A percentile compares a stretch with the other conserved stretches of the same genome.
Conservation (phyloP, 1,140 invertebrate genomes). For the Mamestra configurata region DNA sequence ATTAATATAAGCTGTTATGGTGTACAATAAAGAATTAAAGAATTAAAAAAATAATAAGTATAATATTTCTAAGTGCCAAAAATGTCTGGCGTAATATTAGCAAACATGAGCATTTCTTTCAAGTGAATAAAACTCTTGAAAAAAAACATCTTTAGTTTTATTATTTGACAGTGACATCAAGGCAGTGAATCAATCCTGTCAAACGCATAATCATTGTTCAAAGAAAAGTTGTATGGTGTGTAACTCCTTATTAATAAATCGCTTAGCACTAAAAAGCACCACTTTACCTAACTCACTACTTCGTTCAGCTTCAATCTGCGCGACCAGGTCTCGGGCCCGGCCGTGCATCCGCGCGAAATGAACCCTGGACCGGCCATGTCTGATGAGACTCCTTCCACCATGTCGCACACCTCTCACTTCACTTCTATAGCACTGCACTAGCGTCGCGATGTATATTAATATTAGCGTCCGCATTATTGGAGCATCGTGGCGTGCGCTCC, state of each 20-base stretch:
- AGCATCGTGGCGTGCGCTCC: conserved; percentile 66
- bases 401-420: conserved; percentile 73
- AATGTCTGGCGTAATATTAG: not conserved
- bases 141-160: not conserved
- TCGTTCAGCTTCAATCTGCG: conserved; percentile 75
- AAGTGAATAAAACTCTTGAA: not conserved
- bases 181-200: no score
- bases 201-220: not conserved
- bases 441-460: conserved; percentile 77
- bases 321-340: conserved; percentile 69
- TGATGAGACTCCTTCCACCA: conserved; percentile 70
- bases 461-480: conserved; percentile 73
- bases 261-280: conserved; percentile 15
- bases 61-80: not conserved
- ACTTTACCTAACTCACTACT: conserved; percentile 73
- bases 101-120: not conserved
- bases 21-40: no score
- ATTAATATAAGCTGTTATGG: no score
- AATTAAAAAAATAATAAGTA: not conserved
- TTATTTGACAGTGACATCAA: no score
- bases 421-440: conserved; percentile 68
- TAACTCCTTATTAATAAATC: not conserved
- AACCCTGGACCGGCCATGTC: conserved; percentile 77
- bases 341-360: conserved; percentile 73
- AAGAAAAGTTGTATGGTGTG: no score